These are phyloP conservation scores for Chrysolina haemoptera DNA, from an alignment of 2,888 invertebrate genomes.

Conservation along the genomic window DNA sequence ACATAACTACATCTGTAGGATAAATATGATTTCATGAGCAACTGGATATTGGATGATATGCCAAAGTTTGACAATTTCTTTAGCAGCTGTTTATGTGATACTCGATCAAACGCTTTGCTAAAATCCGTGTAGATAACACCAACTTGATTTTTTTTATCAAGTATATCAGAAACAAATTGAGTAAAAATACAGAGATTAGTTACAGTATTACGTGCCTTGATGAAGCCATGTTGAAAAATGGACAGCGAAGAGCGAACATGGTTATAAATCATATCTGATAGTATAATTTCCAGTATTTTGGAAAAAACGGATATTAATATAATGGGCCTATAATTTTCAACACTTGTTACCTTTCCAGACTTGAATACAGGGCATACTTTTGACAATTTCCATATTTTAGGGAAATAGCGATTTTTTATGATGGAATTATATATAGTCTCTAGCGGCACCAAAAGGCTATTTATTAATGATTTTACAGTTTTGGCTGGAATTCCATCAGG, in stretches of 20 bases:
- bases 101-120: too few relatives aligned
- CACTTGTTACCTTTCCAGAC: conserved; percentile 6
- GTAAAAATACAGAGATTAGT: conserved; percentile 8
- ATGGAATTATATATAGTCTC: not conserved
- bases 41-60: not conserved
- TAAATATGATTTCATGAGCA: conserved; percentile 19
- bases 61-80: too few relatives aligned
- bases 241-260: not conserved
- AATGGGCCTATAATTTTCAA: conserved; percentile 21
- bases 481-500: conserved; percentile 16
- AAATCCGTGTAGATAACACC: not conserved
- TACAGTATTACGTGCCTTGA: conserved; percentile 8
- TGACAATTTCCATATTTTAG: conserved; percentile 4
- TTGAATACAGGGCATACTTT: conserved; percentile 9
- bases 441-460: not conserved
- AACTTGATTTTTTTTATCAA: conserved; percentile 15
- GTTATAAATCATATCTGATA: not conserved
- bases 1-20: conserved; percentile 15
- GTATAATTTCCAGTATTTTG: not conserved
- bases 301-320: conserved; percentile 7
- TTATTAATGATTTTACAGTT: not conserved
- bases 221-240: not conserved
- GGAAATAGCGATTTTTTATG: conserved; percentile 4
- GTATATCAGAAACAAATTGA: conserved; percentile 15
- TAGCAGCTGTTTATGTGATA: too few relatives aligned